Percentiles rank a stretch among this genome's conserved stretches.
phyloP scores from a whole-genome alignment of 2,888 invertebrate genomes.

The Mylabris sibirica region DNA sequence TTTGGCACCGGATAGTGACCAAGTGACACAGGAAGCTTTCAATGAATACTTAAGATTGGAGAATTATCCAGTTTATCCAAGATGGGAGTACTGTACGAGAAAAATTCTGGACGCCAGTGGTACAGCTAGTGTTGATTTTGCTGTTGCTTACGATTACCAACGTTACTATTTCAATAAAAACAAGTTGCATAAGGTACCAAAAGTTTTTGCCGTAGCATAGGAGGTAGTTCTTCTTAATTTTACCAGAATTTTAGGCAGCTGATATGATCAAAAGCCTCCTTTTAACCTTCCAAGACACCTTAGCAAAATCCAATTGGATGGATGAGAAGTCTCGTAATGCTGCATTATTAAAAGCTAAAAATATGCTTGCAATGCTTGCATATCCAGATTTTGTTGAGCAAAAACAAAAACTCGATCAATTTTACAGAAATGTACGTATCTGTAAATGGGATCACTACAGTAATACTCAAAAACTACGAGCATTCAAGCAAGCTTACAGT shows the following conservation, averaged over 20 bases:
- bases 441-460: constrained; percentile 58
- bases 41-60: constrained; percentile 47
- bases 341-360: constrained; percentile 62
- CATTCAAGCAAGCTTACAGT: constrained; percentile 52
- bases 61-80: constrained; percentile 42
- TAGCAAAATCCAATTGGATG: constrained; percentile 64
- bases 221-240: neutral
- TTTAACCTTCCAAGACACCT: constrained; percentile 60
- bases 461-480: constrained; percentile 53
- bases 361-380: constrained; percentile 58
- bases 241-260: constrained; percentile 44
- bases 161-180: constrained; percentile 53
- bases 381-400: constrained; percentile 53
- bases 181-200: constrained; percentile 49
- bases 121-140: constrained; percentile 52
- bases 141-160: constrained; percentile 56
- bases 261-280: constrained; percentile 61
- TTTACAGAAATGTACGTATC: constrained; percentile 55
- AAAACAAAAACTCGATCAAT: constrained; percentile 47
- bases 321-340: constrained; percentile 61
- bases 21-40: constrained; percentile 48
- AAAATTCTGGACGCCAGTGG: constrained; percentile 52
- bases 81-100: constrained; percentile 57
- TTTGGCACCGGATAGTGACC: constrained; percentile 56
- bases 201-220: neutral